Conservation (phyloP, 2,797 vertebrate genomes). For the Cirrhinus molitorella region DNA sequence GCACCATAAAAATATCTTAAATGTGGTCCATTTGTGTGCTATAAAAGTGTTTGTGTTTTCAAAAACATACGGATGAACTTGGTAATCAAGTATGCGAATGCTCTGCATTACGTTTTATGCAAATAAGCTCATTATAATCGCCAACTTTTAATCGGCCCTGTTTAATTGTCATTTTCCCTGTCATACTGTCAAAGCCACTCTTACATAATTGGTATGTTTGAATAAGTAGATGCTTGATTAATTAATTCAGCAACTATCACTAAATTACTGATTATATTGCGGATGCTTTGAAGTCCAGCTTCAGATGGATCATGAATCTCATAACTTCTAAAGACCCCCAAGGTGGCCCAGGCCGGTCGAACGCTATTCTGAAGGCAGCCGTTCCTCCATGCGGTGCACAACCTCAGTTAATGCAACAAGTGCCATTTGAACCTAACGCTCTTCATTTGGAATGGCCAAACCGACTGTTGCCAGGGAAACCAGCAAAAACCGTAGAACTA, state of each 20-base stretch:
- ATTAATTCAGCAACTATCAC: conserved; percentile 24
- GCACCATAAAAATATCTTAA: not conserved
- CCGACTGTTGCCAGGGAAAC: conserved; percentile 26
- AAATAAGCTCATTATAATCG: conserved; percentile 33
- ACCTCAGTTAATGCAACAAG: conserved; percentile 23
- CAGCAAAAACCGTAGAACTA: not conserved
- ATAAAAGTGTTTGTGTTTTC: not conserved
- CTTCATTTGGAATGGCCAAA: conserved; percentile 29
- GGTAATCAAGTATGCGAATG: not conserved
- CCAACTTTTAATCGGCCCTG: not conserved
- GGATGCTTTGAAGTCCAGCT: conserved; percentile 11
- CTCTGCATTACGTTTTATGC: conserved; percentile 12
- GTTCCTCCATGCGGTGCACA: not conserved
- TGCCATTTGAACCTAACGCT: conserved; percentile 31
- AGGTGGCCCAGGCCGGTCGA: not conserved
- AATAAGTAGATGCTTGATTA: conserved; percentile 1
- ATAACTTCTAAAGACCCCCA: conserved; percentile 20
- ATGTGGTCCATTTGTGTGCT: not conserved
- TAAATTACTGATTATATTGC: not conserved
- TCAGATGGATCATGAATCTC: not conserved
- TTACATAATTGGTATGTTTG: conserved; percentile 28
- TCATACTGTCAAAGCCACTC: conserved; percentile 28
- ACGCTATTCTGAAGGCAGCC: conserved; percentile 1
- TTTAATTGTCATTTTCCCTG: conserved; percentile 28
- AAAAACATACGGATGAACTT: conserved; percentile 9